Percentiles rank a stretch among this genome's conserved stretches.
phyloP scores from a whole-genome alignment of 2,888 invertebrate genomes.

The Acrobasis suavella region DNA sequence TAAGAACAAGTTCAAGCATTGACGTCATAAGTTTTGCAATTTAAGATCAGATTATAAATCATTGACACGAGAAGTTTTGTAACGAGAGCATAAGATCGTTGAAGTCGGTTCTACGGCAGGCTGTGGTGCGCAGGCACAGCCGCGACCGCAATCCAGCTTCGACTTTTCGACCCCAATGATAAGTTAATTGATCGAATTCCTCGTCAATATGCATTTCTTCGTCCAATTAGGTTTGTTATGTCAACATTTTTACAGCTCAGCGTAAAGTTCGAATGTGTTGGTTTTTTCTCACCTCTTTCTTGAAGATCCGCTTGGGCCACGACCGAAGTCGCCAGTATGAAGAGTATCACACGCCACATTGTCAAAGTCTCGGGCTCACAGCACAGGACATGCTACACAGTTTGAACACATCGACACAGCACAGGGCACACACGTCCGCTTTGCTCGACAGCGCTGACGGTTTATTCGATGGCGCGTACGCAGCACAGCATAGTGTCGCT shows the following conservation, averaged over 20 bases:
- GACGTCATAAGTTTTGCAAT: constrained; percentile 12
- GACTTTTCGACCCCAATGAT: not conserved
- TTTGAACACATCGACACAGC: constrained; percentile 40
- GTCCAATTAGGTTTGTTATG: constrained; percentile 22
- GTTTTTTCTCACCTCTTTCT: constrained; percentile 63
- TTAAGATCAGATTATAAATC: constrained; percentile 6
- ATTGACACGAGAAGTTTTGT: constrained; percentile 1
- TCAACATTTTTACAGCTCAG: constrained; percentile 17
- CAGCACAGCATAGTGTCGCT: constrained; percentile 43
- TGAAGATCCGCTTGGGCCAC: constrained; percentile 60
- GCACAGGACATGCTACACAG: constrained; percentile 57
- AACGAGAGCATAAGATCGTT: not conserved
- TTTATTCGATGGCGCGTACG: constrained; percentile 52
- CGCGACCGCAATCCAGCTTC: not conserved
- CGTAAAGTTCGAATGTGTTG: constrained; percentile 20
- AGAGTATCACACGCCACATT: constrained; percentile 58
- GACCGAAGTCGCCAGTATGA: constrained; percentile 43
- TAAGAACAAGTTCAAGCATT: constrained; percentile 1
- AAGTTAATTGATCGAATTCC: constrained; percentile 14
- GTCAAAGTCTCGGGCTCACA: constrained; percentile 52
- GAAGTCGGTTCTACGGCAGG: not conserved
- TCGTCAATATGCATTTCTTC: constrained; percentile 9
- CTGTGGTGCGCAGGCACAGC: not conserved
- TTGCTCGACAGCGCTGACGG: constrained; percentile 59
- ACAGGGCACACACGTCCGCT: constrained; percentile 50